Percentiles rank a stretch among this genome's conserved stretches.
Evolutionary conservation across 2,797 vertebrate genomes (phyloP).

Genomic region (Alectoris magna): DNA sequence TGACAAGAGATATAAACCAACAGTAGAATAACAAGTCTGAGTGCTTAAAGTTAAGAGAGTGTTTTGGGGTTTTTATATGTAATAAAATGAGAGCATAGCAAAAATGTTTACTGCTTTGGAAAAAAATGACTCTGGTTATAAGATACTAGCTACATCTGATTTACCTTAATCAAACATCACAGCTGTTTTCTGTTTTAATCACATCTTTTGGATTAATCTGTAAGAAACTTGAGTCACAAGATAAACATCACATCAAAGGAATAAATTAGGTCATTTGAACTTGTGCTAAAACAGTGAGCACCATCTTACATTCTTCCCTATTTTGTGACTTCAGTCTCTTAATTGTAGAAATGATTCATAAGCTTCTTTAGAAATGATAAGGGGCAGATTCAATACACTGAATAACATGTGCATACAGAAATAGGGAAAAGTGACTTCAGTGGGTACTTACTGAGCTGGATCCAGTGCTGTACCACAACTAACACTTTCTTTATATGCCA

Average conservation of each 20-base stretch:
- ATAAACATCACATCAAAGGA: neutral
- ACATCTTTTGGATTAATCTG: neutral
- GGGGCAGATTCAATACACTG: neutral
- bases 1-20: neutral
- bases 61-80: neutral
- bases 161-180: constrained; percentile 10
- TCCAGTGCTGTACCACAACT: neutral
- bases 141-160: neutral
- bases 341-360: constrained; percentile 19
- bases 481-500: neutral
- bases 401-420: neutral
- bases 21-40: neutral
- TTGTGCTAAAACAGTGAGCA: neutral
- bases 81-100: neutral
- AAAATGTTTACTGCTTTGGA: neutral
- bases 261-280: neutral
- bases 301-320: neutral
- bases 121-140: neutral
- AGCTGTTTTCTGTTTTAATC: constrained; percentile 7
- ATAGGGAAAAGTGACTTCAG: neutral
- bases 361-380: constrained; percentile 6
- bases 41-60: neutral
- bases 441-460: neutral
- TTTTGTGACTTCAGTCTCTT: neutral
- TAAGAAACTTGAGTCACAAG: neutral